Conservation (phyloP, 2,888 invertebrate genomes). For the Ecdyonurus torrentis region DNA sequence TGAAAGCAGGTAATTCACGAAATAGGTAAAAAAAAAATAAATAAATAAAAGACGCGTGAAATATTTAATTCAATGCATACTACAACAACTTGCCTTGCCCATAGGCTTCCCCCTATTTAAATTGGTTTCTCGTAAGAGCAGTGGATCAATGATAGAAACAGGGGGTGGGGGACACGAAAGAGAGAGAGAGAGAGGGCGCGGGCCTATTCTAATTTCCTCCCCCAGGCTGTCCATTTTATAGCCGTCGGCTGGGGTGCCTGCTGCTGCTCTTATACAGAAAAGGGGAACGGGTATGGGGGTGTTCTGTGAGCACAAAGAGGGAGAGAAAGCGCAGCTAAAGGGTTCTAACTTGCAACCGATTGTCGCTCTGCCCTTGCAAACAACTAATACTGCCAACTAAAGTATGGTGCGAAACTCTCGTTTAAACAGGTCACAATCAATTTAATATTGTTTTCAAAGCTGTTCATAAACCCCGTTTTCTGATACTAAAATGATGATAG, state of each 20-base stretch:
- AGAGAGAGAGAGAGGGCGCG: too few relatives aligned
- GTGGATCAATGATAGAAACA: background rate
- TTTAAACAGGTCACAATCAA: too few relatives aligned
- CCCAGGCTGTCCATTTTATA: constrained; percentile 1
- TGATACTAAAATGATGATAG: too few relatives aligned
- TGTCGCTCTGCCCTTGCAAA: background rate
- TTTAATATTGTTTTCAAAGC: too few relatives aligned
- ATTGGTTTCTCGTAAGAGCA: background rate
- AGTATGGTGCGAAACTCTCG: too few relatives aligned
- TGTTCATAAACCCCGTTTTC: too few relatives aligned
- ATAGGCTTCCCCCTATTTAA: background rate
- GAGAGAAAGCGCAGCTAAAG: background rate
- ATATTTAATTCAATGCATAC: background rate
- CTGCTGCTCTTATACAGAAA: background rate
- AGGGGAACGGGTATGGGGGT: background rate
- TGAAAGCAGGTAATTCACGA: too few relatives aligned
- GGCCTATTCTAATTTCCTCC: constrained; percentile 2
- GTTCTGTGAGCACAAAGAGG: background rate
- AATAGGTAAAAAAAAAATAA: too few relatives aligned
- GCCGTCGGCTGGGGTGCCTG: background rate
- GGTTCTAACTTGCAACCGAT: background rate
- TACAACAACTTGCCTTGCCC: background rate
- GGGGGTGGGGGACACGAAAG: background rate
- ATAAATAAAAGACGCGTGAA: too few relatives aligned
- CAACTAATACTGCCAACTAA: too few relatives aligned